These are phyloP conservation scores for Gari tellinella DNA, from an alignment of 2,888 invertebrate species.

Conservation along the genomic window DNA sequence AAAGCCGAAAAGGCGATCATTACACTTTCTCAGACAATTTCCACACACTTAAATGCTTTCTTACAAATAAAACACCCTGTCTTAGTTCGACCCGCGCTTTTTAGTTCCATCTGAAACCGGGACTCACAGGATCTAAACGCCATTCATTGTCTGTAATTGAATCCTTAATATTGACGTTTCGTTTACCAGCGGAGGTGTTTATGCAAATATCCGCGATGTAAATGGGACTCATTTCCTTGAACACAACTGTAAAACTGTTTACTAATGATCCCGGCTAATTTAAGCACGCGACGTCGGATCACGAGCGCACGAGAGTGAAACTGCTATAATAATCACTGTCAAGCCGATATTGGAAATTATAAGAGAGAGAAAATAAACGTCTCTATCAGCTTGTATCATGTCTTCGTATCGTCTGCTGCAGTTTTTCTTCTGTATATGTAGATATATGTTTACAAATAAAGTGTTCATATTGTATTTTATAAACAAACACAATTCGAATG, in stretches of 20 bases:
- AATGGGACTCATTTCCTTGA: constrained; percentile 65
- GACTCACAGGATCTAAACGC: constrained; percentile 13
- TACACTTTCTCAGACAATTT: too few species aligned
- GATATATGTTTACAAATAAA: too few species aligned
- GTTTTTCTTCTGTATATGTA: too few species aligned
- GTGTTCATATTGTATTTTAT: too few species aligned
- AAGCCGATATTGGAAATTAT: constrained; percentile 41
- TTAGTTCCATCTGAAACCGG: too few species aligned
- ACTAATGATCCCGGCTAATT: constrained; percentile 65
- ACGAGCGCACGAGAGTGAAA: constrained; percentile 41
- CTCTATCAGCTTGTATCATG: too few species aligned
- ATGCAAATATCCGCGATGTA: constrained; percentile 67
- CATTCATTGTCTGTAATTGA: constrained; percentile 63
- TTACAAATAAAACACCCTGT: too few species aligned
- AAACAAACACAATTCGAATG: too few species aligned
- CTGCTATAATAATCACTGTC: constrained; percentile 50
- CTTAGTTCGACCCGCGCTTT: too few species aligned
- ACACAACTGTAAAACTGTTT: constrained; percentile 64
- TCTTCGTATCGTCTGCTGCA: too few species aligned
- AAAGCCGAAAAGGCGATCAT: too few species aligned
- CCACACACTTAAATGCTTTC: too few species aligned
- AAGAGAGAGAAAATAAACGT: constrained; percentile 26
- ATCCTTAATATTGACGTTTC: constrained; percentile 64
- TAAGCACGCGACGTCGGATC: constrained; percentile 61
- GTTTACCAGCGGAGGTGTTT: constrained; percentile 63